Percentiles rank a stretch among this genome's conserved stretches.
phyloP scores from a whole-genome alignment of 1,140 invertebrate genomes.

The Pogonus chalceus region DNA sequence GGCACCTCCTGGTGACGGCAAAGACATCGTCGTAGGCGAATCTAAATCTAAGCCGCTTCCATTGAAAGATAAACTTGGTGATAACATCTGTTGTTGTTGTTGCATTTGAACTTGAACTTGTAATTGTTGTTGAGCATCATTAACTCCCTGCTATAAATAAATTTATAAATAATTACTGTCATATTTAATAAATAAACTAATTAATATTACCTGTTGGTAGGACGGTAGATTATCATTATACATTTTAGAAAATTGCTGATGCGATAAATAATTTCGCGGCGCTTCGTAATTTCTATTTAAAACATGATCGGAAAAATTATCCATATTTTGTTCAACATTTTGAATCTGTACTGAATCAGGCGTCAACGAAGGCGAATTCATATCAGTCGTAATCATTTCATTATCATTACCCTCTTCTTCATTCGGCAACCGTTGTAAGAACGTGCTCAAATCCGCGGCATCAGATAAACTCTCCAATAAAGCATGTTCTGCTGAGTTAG shows the following conservation, averaged over 20 bases:
- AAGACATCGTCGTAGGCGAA: conserved; percentile 64
- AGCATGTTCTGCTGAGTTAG: conserved; percentile 61
- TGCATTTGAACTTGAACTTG: conserved; percentile 60
- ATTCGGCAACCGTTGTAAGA: conserved; percentile 53
- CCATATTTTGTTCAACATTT: conserved; percentile 42
- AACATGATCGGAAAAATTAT: conserved; percentile 30
- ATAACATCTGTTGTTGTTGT: conserved; percentile 50
- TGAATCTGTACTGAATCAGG: conserved; percentile 43
- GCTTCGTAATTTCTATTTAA: conserved; percentile 30
- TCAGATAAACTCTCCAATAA: conserved; percentile 59
- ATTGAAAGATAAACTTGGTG: conserved; percentile 58
- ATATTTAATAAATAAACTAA: background rate
- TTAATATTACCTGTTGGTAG: background rate
- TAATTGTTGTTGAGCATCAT: conserved; percentile 21
- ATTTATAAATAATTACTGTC: background rate
- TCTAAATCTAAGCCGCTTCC: conserved; percentile 59
- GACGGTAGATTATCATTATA: conserved; percentile 34
- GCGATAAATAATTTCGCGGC: conserved; percentile 26
- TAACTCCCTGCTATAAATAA: background rate
- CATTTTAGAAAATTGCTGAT: conserved; percentile 31
- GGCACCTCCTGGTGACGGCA: conserved; percentile 60
- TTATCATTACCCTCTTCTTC: conserved; percentile 45
- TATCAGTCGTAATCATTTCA: conserved; percentile 21
- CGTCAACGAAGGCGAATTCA: conserved; percentile 45
- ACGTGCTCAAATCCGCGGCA: conserved; percentile 60